Evolutionary conservation across 2,113 vertebrate genomes (phyloP), one percentile per base, ranked within the genome.

Genomic region (Sclerurus mexicanus): DNA sequence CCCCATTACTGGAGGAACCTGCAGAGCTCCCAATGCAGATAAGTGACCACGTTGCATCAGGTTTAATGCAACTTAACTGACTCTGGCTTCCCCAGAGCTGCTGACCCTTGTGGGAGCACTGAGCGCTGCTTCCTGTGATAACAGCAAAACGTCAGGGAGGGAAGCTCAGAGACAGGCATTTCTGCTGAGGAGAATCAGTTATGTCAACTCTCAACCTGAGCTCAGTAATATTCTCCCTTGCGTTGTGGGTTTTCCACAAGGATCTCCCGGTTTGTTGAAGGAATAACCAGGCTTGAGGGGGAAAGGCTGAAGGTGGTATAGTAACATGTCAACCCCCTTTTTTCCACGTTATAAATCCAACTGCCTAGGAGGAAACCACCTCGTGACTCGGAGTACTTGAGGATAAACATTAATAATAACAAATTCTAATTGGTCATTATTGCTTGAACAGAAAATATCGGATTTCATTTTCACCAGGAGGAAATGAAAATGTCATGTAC

Each of bases 401-500:
- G 84, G 83, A 84, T 90, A 93, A 88, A 89, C 83, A 74, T 91
- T 94, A 93, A 86, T 94, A 95, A 95, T 93, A 94, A 87, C 66
- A 76, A 92, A 78, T 77, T 92, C 86, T 94, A 96, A 96, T 85
- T 89, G 86, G 79, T 82, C 73, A 25, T 88, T 96, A 92, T 88
- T 94, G 52, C 93, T 89, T 52, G 88, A 81, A 80, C 92, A 84
- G 90, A 93, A 96, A 89, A 92, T 10, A 94, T 94, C 60, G 27
- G 79, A 35, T 96, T 97, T 96, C 95, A 76, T 96, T 95, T 97
- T 94, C 90, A 90, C 79, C 83, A 81, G 49, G 37, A 97, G 96
- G 96, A 97, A 97, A 97, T 97, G 64, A 97, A 97, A 97, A 96
- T 92, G 90, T 94, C 93, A 28, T n/a, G 80, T 93, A 96, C 83